Evolutionary conservation across 2,113 vertebrate genomes (phyloP).

Genomic region (Nettapus auritus): DNA sequence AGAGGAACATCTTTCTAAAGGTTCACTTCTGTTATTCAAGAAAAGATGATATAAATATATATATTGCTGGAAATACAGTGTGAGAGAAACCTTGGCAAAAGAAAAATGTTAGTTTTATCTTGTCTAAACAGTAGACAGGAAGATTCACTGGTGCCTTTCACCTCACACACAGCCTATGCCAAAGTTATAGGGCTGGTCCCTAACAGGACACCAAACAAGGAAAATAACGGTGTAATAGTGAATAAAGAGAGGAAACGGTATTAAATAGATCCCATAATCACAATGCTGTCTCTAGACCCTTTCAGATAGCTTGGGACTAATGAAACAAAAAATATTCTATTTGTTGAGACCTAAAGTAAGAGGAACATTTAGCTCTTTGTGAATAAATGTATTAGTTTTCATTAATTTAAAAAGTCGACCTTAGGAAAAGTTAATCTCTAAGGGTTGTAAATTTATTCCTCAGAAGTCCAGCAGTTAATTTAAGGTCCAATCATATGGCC

Average conservation of each 20-base stretch:
- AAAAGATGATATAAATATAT: not conserved
- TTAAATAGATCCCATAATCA: not conserved
- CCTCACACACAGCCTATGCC: not conserved
- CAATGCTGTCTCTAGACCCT: not conserved
- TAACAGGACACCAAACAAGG: not conserved
- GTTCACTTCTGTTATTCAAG: not conserved
- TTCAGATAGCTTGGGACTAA: no score
- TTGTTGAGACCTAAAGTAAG: not conserved
- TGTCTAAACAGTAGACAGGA: not conserved
- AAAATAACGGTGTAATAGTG: not conserved
- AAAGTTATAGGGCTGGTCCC: not conserved
- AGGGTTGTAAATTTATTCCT: not conserved
- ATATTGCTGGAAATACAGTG: not conserved
- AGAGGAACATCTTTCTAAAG: not conserved
- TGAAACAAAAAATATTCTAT: no score
- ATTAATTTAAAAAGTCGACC: not conserved
- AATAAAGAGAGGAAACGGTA: not conserved
- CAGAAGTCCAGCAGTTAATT: not conserved
- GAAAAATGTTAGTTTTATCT: not conserved
- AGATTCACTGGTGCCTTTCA: not conserved
- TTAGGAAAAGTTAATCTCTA: not conserved
- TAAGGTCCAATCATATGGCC: not conserved
- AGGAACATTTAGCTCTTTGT: not conserved
- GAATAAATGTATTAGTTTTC: not conserved
- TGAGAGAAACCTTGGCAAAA: not conserved